phyloP scores from a whole-genome alignment of 2,888 invertebrate genomes.

The Lasioglossum morio region DNA sequence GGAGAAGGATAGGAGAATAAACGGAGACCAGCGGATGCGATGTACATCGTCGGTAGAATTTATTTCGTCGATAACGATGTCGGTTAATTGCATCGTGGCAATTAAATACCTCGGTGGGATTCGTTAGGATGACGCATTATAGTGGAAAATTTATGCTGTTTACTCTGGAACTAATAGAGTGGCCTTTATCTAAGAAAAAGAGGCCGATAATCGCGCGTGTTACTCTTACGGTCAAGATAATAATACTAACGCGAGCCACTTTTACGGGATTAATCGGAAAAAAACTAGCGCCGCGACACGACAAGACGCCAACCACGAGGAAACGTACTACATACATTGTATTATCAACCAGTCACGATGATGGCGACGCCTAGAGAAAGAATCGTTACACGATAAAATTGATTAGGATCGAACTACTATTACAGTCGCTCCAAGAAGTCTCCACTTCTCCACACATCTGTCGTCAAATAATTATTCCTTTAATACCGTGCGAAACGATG shows the following conservation, averaged over 20 bases:
- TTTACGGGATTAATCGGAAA: conserved; percentile 32
- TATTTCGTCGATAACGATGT: conserved; percentile 49
- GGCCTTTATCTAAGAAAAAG: conserved; percentile 61
- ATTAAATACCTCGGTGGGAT: conserved; percentile 45
- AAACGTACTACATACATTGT: conserved; percentile 20
- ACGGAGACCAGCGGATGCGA: no score
- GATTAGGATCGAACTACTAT: background rate
- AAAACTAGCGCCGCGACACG: background rate
- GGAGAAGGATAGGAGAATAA: background rate
- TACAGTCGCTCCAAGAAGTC: background rate
- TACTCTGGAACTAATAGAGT: conserved; percentile 48
- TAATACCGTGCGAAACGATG: no score
- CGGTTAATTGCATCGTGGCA: conserved; percentile 38
- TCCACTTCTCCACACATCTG: background rate
- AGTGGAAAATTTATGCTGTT: conserved; percentile 66
- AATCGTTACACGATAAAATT: background rate
- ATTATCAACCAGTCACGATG: conserved; percentile 31
- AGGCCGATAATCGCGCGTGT: conserved; percentile 57
- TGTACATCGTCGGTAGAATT: background rate
- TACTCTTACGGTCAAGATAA: conserved; percentile 43
- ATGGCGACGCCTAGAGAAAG: background rate
- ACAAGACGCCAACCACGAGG: background rate
- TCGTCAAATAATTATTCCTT: background rate
- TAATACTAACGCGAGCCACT: conserved; percentile 32
- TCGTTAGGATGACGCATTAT: conserved; percentile 49